phyloP scores from a whole-genome alignment of 2,888 invertebrate genomes.

The Gnatocerus cornutus region DNA sequence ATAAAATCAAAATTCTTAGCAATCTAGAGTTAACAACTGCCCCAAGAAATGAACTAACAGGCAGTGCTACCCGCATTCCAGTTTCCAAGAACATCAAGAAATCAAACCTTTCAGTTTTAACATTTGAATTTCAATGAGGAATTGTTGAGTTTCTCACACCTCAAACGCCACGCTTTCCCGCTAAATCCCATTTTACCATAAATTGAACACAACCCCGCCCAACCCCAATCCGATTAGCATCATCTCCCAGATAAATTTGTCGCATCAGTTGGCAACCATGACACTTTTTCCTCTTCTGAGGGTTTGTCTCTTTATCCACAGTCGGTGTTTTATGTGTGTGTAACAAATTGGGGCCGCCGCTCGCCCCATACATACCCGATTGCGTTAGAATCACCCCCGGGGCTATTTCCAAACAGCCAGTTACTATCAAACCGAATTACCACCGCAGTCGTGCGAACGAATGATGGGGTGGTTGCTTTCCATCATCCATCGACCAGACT shows the following conservation, averaged over 20 bases:
- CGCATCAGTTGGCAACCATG: conserved; percentile 42
- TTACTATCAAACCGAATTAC: conserved; percentile 43
- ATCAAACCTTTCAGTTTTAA: too few species aligned
- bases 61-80: too few species aligned
- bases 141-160: too few species aligned
- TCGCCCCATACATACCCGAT: conserved; percentile 36
- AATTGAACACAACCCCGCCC: conserved; percentile 9
- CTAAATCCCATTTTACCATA: too few species aligned
- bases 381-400: conserved; percentile 46
- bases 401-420: conserved; percentile 44
- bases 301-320: conserved; percentile 24
- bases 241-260: conserved; percentile 31
- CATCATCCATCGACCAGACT: conserved; percentile 59
- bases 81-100: too few species aligned
- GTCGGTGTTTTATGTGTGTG: conserved; percentile 41
- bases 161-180: too few species aligned
- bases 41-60: too few species aligned
- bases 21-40: too few species aligned
- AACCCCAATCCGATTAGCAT: conserved; percentile 34
- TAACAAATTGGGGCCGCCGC: conserved; percentile 46
- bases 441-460: conserved; percentile 26
- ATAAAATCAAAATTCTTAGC: too few species aligned
- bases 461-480: conserved; percentile 45
- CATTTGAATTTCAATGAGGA: too few species aligned
- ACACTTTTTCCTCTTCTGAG: conserved; percentile 19